Evolutionary conservation across 2,113 vertebrate species (phyloP).

Genomic region (Nestor notabilis): DNA sequence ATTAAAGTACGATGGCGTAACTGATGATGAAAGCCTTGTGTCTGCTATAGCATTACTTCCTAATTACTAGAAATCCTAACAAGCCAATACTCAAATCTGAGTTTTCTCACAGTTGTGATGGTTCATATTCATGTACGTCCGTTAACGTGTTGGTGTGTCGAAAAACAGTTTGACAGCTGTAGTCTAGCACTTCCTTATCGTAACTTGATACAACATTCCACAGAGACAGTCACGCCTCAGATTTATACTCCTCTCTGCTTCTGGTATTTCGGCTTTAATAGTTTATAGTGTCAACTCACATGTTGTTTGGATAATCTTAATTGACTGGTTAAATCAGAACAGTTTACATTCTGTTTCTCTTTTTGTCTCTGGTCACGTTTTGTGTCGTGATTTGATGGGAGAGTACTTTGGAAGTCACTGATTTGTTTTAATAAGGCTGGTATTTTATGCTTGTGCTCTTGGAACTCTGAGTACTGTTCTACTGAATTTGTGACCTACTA

Average conservation of each 20-base stretch:
- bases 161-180: conserved; percentile 57
- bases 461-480: not conserved
- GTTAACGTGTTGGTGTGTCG: conserved; percentile 28
- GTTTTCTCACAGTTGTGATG: not conserved
- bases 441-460: not conserved
- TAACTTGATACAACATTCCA: conserved; percentile 26
- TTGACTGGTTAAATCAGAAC: not conserved
- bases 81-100: not conserved
- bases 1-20: not conserved
- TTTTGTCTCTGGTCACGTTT: not conserved
- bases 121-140: not conserved
- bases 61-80: not conserved
- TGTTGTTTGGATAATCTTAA: conserved; percentile 30
- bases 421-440: not conserved
- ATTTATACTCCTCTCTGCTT: not conserved
- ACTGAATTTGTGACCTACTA: not conserved
- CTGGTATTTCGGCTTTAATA: conserved; percentile 26
- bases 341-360: not conserved
- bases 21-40: not conserved
- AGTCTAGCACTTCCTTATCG: conserved; percentile 63
- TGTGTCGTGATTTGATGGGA: not conserved
- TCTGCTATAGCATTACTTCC: not conserved
- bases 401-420: not conserved
- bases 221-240: conserved; percentile 1
- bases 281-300: not conserved